A percentile compares a stretch with the other conserved stretches of the same genome.
Evolutionary conservation across 2,113 vertebrate genomes (phyloP).

Genomic region (Rattus rattus): DNA sequence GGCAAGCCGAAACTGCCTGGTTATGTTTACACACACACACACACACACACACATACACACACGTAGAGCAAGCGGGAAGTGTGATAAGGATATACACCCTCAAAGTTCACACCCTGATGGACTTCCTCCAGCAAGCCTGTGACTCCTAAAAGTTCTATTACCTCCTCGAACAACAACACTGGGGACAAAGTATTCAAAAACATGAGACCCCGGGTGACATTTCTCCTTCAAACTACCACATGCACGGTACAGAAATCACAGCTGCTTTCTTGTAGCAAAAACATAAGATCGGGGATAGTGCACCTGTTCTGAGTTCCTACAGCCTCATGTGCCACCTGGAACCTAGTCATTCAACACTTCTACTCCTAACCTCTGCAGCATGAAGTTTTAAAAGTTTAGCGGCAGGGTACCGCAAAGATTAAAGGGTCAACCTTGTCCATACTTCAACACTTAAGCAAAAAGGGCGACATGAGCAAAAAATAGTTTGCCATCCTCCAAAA

Average conservation of each 20-base stretch:
- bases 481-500: neutral
- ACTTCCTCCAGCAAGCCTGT: neutral
- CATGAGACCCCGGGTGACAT: neutral
- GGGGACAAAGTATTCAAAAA: neutral
- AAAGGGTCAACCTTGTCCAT: neutral
- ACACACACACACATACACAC: neutral
- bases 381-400: neutral
- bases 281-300: neutral
- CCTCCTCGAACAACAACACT: neutral
- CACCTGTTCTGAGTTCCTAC: neutral
- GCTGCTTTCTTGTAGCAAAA: neutral
- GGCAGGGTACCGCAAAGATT: neutral
- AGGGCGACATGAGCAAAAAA: neutral
- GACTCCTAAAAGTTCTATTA: neutral
- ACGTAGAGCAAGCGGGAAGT: neutral
- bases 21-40: neutral
- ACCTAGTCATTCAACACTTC: neutral
- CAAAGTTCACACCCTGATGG: neutral
- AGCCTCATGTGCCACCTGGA: neutral
- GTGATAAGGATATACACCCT: neutral
- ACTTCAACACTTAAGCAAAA: neutral
- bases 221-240: neutral
- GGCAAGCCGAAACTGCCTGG: neutral
- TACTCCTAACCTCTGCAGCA: neutral
- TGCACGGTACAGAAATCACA: neutral